A percentile compares a stretch with the other conserved stretches of the same genome.
These are phyloP conservation scores for Idaea biselata DNA, from an alignment of 2,888 invertebrate genomes.

Conservation along the genomic window DNA sequence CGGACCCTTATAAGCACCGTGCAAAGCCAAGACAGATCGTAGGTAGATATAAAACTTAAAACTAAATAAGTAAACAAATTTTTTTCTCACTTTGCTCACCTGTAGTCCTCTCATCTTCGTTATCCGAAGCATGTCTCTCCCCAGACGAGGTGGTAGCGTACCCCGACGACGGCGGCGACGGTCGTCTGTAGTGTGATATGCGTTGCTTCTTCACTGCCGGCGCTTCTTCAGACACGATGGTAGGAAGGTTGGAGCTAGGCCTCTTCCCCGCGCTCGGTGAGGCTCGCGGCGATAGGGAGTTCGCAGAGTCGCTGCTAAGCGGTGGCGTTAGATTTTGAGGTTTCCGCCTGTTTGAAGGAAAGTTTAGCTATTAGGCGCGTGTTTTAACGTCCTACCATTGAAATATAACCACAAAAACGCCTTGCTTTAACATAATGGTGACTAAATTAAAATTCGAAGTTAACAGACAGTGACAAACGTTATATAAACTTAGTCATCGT, in stretches of 20 bases:
- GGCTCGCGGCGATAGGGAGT: conserved; percentile 89
- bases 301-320: conserved; percentile 91
- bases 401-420: too few species aligned
- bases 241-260: conserved; percentile 83
- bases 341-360: conserved; percentile 83
- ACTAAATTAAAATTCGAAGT: too few species aligned
- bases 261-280: conserved; percentile 79
- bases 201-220: conserved; percentile 88
- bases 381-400: too few species aligned
- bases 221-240: conserved; percentile 83
- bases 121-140: conserved; percentile 76
- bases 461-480: too few species aligned
- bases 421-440: too few species aligned
- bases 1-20: too few species aligned
- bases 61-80: conserved; percentile 5
- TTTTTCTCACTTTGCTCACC: conserved; percentile 30
- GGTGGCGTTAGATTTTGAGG: conserved; percentile 95
- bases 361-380: too few species aligned
- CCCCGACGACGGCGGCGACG: conserved; percentile 69
- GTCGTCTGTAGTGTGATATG: conserved; percentile 87
- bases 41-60: conserved; percentile 9
- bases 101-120: conserved; percentile 71
- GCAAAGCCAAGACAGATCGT: too few species aligned
- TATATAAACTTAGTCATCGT: too few species aligned
- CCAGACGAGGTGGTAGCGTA: conserved; percentile 74